Evolutionary conservation across 2,113 vertebrate genomes (phyloP).

Genomic region (Laticauda laticaudata): DNA sequence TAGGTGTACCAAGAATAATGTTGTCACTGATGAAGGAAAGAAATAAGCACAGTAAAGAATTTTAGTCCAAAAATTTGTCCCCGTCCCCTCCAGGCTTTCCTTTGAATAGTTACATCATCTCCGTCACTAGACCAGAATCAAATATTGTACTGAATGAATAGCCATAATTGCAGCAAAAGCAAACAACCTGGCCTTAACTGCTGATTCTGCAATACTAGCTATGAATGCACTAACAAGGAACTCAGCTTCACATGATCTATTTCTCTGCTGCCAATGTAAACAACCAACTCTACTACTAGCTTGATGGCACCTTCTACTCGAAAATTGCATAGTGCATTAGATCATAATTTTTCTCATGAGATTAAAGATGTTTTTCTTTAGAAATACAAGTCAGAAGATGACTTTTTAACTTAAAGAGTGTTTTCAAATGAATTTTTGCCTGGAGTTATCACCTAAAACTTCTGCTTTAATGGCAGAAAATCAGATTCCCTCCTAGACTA

Average conservation of each 20-base stretch:
- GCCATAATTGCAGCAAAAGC: constrained; percentile 31
- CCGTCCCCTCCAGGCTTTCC: background rate
- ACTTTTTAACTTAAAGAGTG: background rate
- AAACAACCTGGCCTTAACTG: constrained; percentile 12
- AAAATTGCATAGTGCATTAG: constrained; percentile 5
- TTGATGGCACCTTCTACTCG: background rate
- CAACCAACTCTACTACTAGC: constrained; percentile 14
- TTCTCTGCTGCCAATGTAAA: background rate
- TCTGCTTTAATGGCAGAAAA: background rate
- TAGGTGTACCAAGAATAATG: background rate
- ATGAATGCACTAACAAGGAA: background rate
- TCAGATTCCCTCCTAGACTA: background rate
- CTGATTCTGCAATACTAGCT: constrained; percentile 41
- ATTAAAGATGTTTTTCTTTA: background rate
- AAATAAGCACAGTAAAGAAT: background rate
- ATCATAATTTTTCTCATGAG: background rate
- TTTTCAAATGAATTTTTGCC: background rate
- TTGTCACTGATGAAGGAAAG: background rate
- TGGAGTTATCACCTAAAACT: background rate
- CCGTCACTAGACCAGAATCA: background rate
- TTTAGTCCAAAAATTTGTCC: constrained; percentile 9
- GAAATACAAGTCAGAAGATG: background rate
- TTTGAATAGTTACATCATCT: background rate
- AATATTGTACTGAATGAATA: constrained; percentile 24
- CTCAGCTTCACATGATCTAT: background rate